Evolutionary conservation across 2,797 vertebrate genomes (phyloP).

Genomic region (Poecilia wingei): DNA sequence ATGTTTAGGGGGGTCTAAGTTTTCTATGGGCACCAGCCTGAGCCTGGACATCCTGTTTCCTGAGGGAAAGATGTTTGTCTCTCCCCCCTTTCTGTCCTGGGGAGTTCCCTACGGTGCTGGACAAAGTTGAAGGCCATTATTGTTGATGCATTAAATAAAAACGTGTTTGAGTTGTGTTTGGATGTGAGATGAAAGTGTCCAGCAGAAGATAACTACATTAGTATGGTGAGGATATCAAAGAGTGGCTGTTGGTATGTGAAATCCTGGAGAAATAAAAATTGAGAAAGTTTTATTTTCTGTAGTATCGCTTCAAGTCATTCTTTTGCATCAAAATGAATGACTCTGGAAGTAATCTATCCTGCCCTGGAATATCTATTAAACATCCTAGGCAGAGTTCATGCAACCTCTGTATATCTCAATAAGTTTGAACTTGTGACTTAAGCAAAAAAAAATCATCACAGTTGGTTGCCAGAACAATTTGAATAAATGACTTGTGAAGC

Average conservation of each 20-base stretch:
- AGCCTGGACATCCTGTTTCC: slow-evolving; percentile 76
- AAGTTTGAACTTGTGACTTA: not conserved
- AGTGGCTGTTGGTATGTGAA: slow-evolving; percentile 28
- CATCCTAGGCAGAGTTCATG: not conserved
- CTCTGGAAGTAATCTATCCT: not conserved
- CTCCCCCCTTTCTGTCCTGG: slow-evolving; percentile 38
- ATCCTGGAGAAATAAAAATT: slow-evolving; percentile 6
- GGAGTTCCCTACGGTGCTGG: slow-evolving; percentile 55
- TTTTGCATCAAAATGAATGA: not conserved
- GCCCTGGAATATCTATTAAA: not conserved
- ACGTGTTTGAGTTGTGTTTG: slow-evolving; percentile 50
- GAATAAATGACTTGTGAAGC: not conserved
- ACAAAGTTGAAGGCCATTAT: slow-evolving; percentile 56
- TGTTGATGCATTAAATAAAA: slow-evolving; percentile 57
- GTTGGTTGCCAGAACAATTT: not conserved
- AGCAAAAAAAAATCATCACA: not conserved
- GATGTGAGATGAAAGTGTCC: slow-evolving; percentile 57
- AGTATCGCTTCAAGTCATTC: not conserved
- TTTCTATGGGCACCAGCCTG: slow-evolving; percentile 46
- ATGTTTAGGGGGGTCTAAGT: slow-evolving; percentile 51
- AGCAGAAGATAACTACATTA: slow-evolving; percentile 27
- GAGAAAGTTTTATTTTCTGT: slow-evolving; percentile 8
- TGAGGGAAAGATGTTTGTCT: slow-evolving; percentile 59
- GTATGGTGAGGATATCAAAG: slow-evolving; percentile 33
- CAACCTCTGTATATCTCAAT: not conserved